phyloP scores from a whole-genome alignment of 2,113 vertebrate species.

The Engystomops pustulosus region DNA sequence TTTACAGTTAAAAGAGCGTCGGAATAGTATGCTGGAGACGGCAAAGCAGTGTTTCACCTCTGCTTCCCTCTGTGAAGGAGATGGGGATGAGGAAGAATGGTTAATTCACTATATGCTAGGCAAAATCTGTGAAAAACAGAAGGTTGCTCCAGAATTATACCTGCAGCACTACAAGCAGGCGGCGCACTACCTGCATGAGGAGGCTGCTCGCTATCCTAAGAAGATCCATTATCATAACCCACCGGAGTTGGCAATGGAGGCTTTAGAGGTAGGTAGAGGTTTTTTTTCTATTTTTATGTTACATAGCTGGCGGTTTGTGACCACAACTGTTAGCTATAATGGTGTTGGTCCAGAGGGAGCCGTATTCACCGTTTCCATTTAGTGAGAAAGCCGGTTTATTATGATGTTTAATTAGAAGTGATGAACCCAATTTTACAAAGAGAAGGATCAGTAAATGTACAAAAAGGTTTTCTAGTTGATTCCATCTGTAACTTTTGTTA shows the following conservation, averaged over 20 bases:
- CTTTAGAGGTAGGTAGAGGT: conserved; percentile 86
- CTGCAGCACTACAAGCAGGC: conserved; percentile 92
- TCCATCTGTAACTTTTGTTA: no score
- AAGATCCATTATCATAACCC: conserved; percentile 99
- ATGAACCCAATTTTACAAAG: neutral
- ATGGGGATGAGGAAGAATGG: conserved; percentile 97
- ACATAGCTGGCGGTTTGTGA: neutral
- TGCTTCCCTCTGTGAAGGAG: conserved; percentile 87
- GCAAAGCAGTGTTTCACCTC: conserved; percentile 89
- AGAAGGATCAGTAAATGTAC: neutral
- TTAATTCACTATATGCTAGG: conserved; percentile 98
- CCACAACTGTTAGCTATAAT: neutral
- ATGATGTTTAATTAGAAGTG: no score
- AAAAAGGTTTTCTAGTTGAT: no score
- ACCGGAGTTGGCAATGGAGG: conserved; percentile 96
- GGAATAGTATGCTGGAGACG: conserved; percentile 90
- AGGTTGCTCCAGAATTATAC: conserved; percentile 81
- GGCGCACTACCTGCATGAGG: conserved; percentile 90
- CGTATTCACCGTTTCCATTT: neutral
- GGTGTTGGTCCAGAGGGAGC: neutral
- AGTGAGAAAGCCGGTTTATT: neutral
- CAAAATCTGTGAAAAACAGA: conserved; percentile 97
- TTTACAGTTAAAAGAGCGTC: conserved; percentile 88
- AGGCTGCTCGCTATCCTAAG: conserved; percentile 93
- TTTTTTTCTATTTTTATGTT: neutral